phyloP scores from a whole-genome alignment of 2,113 vertebrate genomes.

The Lates calcarifer region DNA sequence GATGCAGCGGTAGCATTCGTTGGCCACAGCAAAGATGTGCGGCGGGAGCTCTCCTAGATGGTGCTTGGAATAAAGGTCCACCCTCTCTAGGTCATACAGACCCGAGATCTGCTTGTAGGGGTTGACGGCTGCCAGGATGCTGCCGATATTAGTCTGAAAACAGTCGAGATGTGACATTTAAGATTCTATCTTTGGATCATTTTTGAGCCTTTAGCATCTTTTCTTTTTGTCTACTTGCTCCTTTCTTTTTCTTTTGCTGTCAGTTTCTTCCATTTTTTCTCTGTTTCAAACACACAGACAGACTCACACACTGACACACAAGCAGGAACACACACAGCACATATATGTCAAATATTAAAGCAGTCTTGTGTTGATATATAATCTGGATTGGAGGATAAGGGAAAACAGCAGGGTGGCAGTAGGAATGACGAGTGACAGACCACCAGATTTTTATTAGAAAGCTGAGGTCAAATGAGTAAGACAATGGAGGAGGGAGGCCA shows the following conservation, averaged over 20 bases:
- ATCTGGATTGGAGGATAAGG: slow-evolving; percentile 39
- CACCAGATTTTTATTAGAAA: slow-evolving; percentile 9
- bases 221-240: not conserved
- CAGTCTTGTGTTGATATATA: slow-evolving; percentile 17
- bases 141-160: slow-evolving; percentile 92
- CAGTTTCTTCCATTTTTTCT: not conserved
- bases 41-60: slow-evolving; percentile 92
- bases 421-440: not conserved
- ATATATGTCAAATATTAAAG: not conserved
- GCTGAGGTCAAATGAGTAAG: slow-evolving; percentile 1
- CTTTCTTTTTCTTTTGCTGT: not conserved
- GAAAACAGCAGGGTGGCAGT: not conserved
- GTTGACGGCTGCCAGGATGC: slow-evolving; percentile 93
- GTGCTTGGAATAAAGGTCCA: slow-evolving; percentile 90
- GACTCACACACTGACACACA: not conserved
- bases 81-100: slow-evolving; percentile 87
- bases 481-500: not conserved
- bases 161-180: not conserved
- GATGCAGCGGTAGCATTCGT: slow-evolving; percentile 94
- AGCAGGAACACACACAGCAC: not conserved
- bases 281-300: not conserved
- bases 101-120: slow-evolving; percentile 91
- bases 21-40: slow-evolving; percentile 92
- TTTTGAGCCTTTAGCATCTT: not conserved
- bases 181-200: not conserved